Conservation (phyloP, 2,888 invertebrate species). For the Tanytarsus gracilentus region DNA sequence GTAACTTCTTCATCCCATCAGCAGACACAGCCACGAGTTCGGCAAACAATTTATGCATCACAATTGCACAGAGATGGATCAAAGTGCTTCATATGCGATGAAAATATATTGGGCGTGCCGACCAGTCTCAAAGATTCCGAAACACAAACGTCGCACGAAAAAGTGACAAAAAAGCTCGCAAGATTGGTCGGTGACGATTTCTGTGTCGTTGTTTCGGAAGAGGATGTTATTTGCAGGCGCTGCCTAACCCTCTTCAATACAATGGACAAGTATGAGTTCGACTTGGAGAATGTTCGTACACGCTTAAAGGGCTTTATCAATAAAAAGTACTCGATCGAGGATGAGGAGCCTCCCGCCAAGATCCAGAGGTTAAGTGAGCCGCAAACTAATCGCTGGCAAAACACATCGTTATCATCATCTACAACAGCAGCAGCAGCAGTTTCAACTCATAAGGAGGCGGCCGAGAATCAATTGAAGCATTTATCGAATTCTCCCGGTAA, state of each 20-base stretch:
- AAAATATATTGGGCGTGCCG: constrained; percentile 36
- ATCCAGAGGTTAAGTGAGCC: constrained; percentile 39
- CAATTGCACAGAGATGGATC: not conserved
- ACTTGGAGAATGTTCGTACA: constrained; percentile 42
- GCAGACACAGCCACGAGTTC: constrained; percentile 41
- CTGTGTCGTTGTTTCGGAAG: constrained; percentile 44
- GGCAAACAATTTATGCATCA: constrained; percentile 33
- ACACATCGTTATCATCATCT: constrained; percentile 5
- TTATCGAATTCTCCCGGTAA: not conserved
- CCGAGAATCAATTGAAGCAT: constrained; percentile 35
- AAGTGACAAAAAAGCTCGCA: constrained; percentile 46
- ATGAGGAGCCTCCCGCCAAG: constrained; percentile 38
- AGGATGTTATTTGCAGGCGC: constrained; percentile 44
- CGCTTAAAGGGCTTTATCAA: constrained; percentile 41
- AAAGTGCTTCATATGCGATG: constrained; percentile 44
- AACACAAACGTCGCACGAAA: constrained; percentile 43
- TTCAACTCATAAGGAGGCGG: constrained; percentile 29
- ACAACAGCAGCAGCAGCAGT: not conserved
- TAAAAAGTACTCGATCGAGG: constrained; percentile 42
- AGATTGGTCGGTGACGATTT: constrained; percentile 45
- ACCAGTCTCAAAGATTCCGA: constrained; percentile 40
- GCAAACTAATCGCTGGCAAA: constrained; percentile 12
- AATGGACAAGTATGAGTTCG: constrained; percentile 44
- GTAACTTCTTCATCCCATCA: constrained; percentile 43
- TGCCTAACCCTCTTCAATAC: constrained; percentile 45